These are phyloP conservation scores for Emydoidea blandingii DNA, from an alignment of 2,797 vertebrate species.

Conservation along the genomic window DNA sequence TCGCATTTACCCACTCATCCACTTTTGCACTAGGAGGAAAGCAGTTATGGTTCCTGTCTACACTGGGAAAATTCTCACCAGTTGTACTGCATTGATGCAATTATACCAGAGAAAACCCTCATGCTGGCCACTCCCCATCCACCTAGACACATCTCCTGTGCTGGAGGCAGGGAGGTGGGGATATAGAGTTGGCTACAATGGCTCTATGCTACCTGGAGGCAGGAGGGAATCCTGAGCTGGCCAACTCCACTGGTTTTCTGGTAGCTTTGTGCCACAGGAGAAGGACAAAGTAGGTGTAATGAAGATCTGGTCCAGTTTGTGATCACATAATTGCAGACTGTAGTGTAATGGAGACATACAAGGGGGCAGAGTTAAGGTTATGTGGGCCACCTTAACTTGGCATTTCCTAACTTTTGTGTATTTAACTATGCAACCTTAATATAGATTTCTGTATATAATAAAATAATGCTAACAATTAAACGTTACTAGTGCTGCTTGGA, in stretches of 20 bases:
- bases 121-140: neutral
- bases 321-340: neutral
- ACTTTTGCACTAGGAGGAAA: neutral
- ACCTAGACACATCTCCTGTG: neutral
- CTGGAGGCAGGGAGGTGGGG: neutral
- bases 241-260: rapidly evolving
- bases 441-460: neutral
- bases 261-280: neutral
- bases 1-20: neutral
- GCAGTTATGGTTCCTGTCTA: neutral
- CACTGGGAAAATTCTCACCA: neutral
- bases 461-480: neutral
- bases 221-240: neutral
- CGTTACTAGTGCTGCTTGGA: neutral
- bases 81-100: neutral
- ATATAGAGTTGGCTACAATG: neutral
- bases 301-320: neutral
- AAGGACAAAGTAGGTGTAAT: neutral
- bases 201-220: too few relatives aligned
- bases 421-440: neutral
- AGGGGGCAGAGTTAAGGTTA: neutral
- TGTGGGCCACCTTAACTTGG: neutral
- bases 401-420: neutral
- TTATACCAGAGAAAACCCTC: neutral
- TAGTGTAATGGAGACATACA: neutral